phyloP scores from a whole-genome alignment of 2,888 invertebrate species.

The Heteromyza rotundicornis region DNA sequence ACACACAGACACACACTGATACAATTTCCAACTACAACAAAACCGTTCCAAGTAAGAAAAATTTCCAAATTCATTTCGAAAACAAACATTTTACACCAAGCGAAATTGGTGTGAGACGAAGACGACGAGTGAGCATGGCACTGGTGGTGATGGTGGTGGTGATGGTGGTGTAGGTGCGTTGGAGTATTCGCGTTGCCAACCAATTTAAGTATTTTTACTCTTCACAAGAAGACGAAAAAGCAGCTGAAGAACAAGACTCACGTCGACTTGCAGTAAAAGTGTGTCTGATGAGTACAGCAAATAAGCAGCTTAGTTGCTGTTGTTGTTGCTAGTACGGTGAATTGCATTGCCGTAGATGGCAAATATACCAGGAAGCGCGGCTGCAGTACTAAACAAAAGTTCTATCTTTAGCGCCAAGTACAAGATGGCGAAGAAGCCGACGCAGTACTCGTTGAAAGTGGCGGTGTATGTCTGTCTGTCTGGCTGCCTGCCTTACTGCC shows the following conservation, averaged over 20 bases:
- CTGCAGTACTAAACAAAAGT: constrained; percentile 6
- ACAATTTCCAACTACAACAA: too few relatives aligned
- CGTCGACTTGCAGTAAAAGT: constrained; percentile 21
- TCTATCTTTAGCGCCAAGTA: neutral
- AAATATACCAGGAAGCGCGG: neutral
- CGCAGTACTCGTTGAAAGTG: neutral
- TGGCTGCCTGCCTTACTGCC: too few relatives aligned
- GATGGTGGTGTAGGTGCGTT: neutral
- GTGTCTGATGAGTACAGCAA: constrained; percentile 27
- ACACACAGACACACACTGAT: constrained; percentile 9
- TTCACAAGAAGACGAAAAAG: neutral
- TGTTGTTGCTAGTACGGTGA: neutral
- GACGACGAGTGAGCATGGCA: too few relatives aligned
- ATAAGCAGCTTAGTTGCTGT: constrained; percentile 31
- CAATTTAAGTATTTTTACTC: constrained; percentile 46
- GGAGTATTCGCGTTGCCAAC: constrained; percentile 36
- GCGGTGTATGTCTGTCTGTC: neutral
- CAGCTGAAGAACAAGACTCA: constrained; percentile 9
- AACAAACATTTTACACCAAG: constrained; percentile 48
- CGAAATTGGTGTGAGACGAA: neutral
- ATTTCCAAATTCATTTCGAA: constrained; percentile 54
- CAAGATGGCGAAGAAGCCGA: neutral
- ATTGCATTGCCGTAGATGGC: neutral
- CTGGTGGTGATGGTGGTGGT: neutral
- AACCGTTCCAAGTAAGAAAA: too few relatives aligned